Evolutionary conservation across 2,113 vertebrate species (phyloP).

Genomic region (Terrapene triunguis): DNA sequence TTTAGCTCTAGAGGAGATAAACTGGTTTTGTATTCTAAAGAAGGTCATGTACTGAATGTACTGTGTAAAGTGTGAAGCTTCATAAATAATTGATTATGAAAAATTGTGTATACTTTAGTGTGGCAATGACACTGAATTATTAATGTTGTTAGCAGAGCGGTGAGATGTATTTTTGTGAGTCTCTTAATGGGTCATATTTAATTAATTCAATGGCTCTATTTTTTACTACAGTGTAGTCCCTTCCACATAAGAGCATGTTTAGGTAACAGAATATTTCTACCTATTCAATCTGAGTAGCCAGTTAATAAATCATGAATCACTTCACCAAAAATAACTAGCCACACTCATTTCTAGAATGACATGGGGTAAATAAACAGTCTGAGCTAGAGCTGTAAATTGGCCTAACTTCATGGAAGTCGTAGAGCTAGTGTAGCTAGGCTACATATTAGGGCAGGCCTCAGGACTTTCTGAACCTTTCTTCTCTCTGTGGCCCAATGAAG

Average conservation of each 20-base stretch:
- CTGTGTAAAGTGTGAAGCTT: neutral
- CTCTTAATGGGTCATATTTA: neutral
- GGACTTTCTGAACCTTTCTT: neutral
- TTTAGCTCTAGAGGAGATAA: neutral
- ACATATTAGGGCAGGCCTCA: neutral
- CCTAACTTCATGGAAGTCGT: neutral
- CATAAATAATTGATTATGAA: neutral
- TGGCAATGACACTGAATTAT: neutral
- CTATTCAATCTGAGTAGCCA: neutral
- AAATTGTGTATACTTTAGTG: neutral
- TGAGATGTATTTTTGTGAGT: neutral
- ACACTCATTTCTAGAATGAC: neutral
- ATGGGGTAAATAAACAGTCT: neutral
- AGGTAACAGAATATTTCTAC: neutral
- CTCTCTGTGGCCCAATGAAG: neutral
- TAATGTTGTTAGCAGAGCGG: neutral
- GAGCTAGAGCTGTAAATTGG: neutral
- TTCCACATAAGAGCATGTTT: neutral
- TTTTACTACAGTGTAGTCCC: neutral
- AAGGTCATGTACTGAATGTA: neutral
- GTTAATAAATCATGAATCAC: neutral
- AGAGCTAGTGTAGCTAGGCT: neutral
- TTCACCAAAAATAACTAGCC: neutral
- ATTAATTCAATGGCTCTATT: neutral
- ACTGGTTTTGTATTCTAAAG: neutral